Percentiles rank a stretch among this genome's conserved stretches.
Conservation (phyloP, 2,113 vertebrate genomes). For the Reinhardtius hippoglossoides region DNA sequence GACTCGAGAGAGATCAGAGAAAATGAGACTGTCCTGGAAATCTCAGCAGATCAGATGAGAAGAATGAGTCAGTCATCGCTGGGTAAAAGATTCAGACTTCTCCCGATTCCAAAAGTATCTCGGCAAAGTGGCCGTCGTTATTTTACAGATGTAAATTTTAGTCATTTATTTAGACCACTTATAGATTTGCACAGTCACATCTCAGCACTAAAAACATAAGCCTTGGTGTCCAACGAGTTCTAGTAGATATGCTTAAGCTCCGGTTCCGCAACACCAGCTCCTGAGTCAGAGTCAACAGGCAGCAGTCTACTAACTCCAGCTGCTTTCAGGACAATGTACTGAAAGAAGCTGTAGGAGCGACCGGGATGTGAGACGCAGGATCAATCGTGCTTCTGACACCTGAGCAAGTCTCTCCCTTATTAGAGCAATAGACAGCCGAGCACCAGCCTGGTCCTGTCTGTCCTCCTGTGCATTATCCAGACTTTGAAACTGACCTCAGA, state of each 20-base stretch:
- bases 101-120: conserved; percentile 39
- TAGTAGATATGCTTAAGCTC: no score
- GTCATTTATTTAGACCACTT: not conserved
- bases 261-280: no score
- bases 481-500: no score
- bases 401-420: no score
- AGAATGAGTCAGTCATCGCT: conserved; percentile 37
- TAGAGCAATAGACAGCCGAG: no score
- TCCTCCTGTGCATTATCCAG: no score
- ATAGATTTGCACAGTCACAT: not conserved
- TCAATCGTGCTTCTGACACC: no score
- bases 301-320: no score
- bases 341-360: not conserved
- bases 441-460: no score
- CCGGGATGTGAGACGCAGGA: not conserved
- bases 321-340: no score
- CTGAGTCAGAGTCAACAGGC: no score
- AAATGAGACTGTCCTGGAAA: conserved; percentile 37
- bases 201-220: not conserved
- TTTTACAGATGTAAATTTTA: conserved; percentile 28
- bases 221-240: no score
- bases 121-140: conserved; percentile 29
- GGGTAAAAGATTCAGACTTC: conserved; percentile 46
- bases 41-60: conserved; percentile 55
- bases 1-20: conserved; percentile 27